These are phyloP conservation scores for Aurelia sp. DNA, from an alignment of 30 jellyfish, hydroid and myxozoan genomes.

Conservation along the genomic window DNA sequence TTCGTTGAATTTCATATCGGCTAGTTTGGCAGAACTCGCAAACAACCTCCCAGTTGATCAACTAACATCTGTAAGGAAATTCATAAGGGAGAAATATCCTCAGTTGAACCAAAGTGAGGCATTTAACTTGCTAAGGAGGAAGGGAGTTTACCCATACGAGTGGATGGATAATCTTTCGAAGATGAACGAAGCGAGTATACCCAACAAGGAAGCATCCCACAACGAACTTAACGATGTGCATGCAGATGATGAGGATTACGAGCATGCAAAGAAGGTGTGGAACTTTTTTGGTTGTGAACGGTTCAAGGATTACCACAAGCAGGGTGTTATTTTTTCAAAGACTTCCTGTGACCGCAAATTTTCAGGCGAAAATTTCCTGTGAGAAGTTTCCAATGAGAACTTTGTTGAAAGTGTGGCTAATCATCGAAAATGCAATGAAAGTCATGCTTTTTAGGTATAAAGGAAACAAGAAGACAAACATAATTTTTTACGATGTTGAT, in stretches of 20 bases:
- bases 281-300: not conserved
- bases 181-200: not conserved
- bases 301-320: constrained; percentile 28
- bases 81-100: not conserved
- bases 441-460: too few species aligned
- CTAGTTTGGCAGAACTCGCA: too few species aligned
- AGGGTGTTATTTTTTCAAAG: too few species aligned
- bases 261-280: constrained; percentile 58
- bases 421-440: too few species aligned
- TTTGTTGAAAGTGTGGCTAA: too few species aligned
- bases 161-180: constrained; percentile 22
- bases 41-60: not conserved
- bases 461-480: too few species aligned
- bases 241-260: not conserved
- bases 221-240: not conserved
- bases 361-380: too few species aligned
- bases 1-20: too few species aligned
- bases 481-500: too few species aligned
- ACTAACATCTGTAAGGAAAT: not conserved
- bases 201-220: not conserved
- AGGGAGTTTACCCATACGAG: constrained; percentile 76
- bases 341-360: too few species aligned
- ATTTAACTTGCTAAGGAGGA: constrained; percentile 35
- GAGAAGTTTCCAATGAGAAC: too few species aligned
- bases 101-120: not conserved